A percentile compares a stretch with the other conserved stretches of the same genome.
These are phyloP conservation scores for Cotesia congregata DNA, from an alignment of 2,888 invertebrate genomes.

Conservation along the genomic window DNA sequence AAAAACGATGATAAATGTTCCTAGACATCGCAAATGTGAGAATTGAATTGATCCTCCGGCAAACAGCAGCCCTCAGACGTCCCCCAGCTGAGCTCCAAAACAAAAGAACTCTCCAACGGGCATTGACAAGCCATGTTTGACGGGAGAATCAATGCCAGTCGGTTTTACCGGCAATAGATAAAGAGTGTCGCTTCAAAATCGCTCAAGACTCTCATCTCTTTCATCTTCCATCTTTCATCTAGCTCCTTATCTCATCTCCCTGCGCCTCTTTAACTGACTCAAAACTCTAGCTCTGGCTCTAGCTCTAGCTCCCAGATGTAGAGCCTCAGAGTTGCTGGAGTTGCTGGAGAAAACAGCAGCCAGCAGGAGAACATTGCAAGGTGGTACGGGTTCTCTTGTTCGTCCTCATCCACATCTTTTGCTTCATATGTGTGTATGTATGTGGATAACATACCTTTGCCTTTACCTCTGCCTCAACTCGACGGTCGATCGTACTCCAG, in stretches of 20 bases:
- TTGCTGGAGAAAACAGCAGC: too few species aligned
- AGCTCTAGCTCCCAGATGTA: neutral
- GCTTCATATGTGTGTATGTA: neutral
- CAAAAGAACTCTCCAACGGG: neutral
- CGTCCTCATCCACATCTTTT: neutral
- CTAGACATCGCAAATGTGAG: too few species aligned
- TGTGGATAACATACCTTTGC: neutral
- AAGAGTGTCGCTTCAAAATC: slow-evolving; percentile 25
- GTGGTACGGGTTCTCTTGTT: too few species aligned
- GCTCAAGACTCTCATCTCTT: slow-evolving; percentile 18
- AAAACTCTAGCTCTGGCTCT: neutral
- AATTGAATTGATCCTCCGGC: too few species aligned
- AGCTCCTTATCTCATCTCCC: neutral
- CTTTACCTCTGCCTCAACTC: too few species aligned
- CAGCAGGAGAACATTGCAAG: too few species aligned
- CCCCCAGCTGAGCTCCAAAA: neutral
- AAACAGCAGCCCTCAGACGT: neutral
- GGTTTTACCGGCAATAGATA: slow-evolving; percentile 14
- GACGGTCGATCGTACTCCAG: slow-evolving; percentile 14
- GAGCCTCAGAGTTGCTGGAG: too few species aligned
- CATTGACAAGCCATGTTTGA: slow-evolving; percentile 6
- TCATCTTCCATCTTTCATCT: slow-evolving; percentile 1
- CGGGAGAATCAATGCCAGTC: slow-evolving; percentile 9
- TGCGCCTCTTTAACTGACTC: neutral
- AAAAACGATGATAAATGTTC: too few species aligned